A percentile compares a stretch with the other conserved stretches of the same genome.
phyloP scores from a whole-genome alignment of 1,140 invertebrate genomes.

The Trachymyrmex septentrionalis region DNA sequence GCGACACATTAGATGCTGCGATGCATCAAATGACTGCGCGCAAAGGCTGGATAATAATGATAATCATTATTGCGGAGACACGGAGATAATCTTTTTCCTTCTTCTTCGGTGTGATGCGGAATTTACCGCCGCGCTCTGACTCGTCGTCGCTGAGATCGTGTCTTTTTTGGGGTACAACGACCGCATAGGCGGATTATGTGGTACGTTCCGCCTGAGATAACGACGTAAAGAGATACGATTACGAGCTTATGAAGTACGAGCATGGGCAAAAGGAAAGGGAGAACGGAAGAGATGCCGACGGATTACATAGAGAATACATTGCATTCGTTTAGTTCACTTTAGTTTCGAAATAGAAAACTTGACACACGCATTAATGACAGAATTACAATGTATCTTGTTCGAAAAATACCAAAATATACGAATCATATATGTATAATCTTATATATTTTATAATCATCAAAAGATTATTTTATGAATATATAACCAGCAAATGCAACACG shows the following conservation, averaged over 20 bases:
- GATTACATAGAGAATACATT: slow-evolving; percentile 39
- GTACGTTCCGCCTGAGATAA: slow-evolving; percentile 58
- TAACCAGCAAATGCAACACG: not conserved
- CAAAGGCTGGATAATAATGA: slow-evolving; percentile 33
- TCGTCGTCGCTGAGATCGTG: slow-evolving; percentile 33
- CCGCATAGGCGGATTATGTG: slow-evolving; percentile 55
- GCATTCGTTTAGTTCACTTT: slow-evolving; percentile 14
- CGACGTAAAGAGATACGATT: slow-evolving; percentile 59
- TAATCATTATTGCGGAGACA: slow-evolving; percentile 32
- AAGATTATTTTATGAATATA: not conserved
- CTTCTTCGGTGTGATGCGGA: not conserved
- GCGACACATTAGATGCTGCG: slow-evolving; percentile 38
- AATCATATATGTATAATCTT: not conserved
- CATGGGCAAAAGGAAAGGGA: slow-evolving; percentile 11
- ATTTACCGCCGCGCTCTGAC: slow-evolving; percentile 40
- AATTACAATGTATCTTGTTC: not conserved
- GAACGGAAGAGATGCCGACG: slow-evolving; percentile 20
- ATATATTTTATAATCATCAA: not conserved
- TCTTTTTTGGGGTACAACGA: slow-evolving; percentile 59
- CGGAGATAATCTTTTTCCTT: slow-evolving; percentile 25
- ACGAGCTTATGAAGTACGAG: slow-evolving; percentile 57
- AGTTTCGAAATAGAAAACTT: slow-evolving; percentile 20
- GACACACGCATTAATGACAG: not conserved
- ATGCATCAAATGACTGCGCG: slow-evolving; percentile 11
- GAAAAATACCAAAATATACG: too few relatives aligned